Evolutionary conservation across 1,140 invertebrate species (phyloP).

Genomic region (Ooceraea biroi): DNA sequence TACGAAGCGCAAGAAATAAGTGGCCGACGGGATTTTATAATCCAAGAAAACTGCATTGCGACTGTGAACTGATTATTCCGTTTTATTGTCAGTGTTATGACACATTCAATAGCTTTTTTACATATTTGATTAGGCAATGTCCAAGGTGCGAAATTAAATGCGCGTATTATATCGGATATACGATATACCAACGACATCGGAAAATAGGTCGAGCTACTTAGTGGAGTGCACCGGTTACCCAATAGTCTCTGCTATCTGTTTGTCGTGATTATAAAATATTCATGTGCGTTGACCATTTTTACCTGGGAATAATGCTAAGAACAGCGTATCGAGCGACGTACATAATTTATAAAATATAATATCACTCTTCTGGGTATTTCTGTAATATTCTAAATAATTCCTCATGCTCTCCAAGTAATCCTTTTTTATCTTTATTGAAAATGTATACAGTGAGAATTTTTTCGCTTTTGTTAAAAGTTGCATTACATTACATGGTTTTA

Average conservation of each 20-base stretch:
- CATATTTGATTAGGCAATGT: constrained; percentile 3
- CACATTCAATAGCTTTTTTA: not conserved
- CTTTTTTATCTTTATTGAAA: not conserved
- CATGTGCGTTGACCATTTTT: not conserved
- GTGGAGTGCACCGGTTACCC: too few species aligned
- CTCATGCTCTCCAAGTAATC: not conserved
- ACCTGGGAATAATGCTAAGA: not conserved
- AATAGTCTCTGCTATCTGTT: not conserved
- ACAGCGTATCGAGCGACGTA: not conserved
- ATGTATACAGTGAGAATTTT: not conserved
- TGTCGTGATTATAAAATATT: not conserved
- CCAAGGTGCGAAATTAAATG: not conserved
- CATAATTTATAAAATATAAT: not conserved
- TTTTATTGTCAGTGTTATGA: not conserved
- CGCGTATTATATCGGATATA: not conserved
- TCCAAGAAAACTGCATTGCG: too few species aligned
- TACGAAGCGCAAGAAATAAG: too few species aligned
- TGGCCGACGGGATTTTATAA: not conserved
- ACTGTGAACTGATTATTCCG: not conserved
- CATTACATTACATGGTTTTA: not conserved
- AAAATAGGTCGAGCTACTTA: not conserved
- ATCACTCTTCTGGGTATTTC: not conserved
- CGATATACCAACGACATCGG: not conserved
- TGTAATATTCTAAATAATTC: not conserved
- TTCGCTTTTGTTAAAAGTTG: not conserved